phyloP scores from a whole-genome alignment of 2,888 invertebrate genomes.

The Rosalia funebris region DNA sequence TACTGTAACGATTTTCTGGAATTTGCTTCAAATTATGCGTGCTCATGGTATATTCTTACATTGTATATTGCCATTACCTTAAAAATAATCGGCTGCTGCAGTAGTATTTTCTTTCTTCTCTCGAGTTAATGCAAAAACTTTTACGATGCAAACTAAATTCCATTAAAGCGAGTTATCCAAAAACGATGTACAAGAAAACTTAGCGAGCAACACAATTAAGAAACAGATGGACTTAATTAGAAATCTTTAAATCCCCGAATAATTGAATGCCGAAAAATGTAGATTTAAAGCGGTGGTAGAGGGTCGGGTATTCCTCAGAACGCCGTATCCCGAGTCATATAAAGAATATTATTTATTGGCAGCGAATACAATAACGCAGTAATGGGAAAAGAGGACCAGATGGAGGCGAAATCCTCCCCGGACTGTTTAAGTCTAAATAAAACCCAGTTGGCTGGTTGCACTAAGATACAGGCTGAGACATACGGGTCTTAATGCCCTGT shows the following conservation, averaged over 20 bases:
- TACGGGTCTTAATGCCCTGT: slow-evolving; percentile 55
- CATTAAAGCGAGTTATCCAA: slow-evolving; percentile 20
- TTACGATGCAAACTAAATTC: too few species aligned
- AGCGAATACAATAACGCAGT: slow-evolving; percentile 62
- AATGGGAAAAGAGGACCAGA: slow-evolving; percentile 57
- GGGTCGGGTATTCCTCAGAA: slow-evolving; percentile 48
- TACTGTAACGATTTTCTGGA: too few species aligned
- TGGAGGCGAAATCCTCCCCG: slow-evolving; percentile 17
- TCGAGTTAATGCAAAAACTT: too few species aligned
- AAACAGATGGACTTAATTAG: slow-evolving; percentile 60
- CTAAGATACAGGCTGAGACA: slow-evolving; percentile 45
- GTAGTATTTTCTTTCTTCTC: too few species aligned
- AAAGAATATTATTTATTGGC: slow-evolving; percentile 65
- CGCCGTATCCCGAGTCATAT: slow-evolving; percentile 57
- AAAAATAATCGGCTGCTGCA: too few species aligned
- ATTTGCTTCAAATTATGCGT: too few species aligned
- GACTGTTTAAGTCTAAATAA: slow-evolving; percentile 13
- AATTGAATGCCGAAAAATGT: slow-evolving; percentile 57
- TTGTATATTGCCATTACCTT: too few species aligned
- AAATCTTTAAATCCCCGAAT: slow-evolving; percentile 56
- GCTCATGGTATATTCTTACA: too few species aligned
- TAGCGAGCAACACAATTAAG: slow-evolving; percentile 54
- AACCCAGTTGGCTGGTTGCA: slow-evolving; percentile 31
- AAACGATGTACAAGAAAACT: slow-evolving; percentile 8
- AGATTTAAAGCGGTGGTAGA: slow-evolving; percentile 49